Conservation (phyloP, 1,140 invertebrate genomes). For the Drosophila repletoides region DNA sequence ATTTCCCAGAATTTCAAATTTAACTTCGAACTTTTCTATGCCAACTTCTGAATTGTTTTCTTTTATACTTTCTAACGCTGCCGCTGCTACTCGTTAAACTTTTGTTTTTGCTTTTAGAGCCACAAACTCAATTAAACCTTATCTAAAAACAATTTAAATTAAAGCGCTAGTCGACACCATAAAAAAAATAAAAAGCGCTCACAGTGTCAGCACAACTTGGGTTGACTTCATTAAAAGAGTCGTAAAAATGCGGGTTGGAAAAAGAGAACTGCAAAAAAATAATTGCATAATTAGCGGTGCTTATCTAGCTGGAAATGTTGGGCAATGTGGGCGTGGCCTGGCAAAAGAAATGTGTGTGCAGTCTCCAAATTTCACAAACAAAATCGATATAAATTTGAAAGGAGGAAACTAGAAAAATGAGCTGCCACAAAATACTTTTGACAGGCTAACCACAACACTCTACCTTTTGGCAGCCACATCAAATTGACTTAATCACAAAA, state of each 20-base stretch:
- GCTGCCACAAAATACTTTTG: background rate
- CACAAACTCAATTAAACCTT: conserved; percentile 53
- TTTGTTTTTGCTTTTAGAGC: conserved; percentile 9
- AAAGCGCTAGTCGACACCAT: conserved; percentile 49
- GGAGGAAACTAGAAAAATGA: background rate
- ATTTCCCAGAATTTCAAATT: too few relatives aligned
- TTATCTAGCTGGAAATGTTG: conserved; percentile 10
- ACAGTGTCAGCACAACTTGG: conserved; percentile 27
- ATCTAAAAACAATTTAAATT: conserved; percentile 74
- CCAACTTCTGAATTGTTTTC: too few relatives aligned
- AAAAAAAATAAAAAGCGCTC: conserved; percentile 28
- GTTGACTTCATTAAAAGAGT: conserved; percentile 49
- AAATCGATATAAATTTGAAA: background rate
- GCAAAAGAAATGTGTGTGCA: background rate
- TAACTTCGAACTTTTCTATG: too few relatives aligned
- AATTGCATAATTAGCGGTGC: conserved; percentile 69
- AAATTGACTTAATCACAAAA: conserved; percentile 60
- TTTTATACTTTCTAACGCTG: background rate
- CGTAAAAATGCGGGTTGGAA: conserved; percentile 41
- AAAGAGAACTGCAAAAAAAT: conserved; percentile 39
- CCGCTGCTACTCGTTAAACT: conserved; percentile 27
- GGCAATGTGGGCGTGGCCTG: background rate
- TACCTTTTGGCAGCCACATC: conserved; percentile 23
- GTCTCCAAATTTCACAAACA: background rate
- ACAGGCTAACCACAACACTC: background rate